Evolutionary conservation across 2,888 invertebrate species (phyloP), one percentile per base, ranked within the genome.

Genomic region (Agrypnus murinus): DNA sequence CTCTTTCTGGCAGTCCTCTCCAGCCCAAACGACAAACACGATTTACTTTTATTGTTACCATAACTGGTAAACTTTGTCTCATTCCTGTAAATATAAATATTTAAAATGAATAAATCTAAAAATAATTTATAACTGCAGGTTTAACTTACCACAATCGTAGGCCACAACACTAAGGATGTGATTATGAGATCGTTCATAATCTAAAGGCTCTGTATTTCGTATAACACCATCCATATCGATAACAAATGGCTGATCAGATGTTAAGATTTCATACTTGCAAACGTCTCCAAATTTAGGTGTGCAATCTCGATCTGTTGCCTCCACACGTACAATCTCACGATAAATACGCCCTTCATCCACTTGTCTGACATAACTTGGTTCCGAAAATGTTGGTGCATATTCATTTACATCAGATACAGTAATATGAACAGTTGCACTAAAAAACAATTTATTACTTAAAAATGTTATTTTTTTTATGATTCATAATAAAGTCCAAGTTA

Each of bases 141-240:
- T n/a, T n/a, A n/a, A 74, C 77, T 74, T 71, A 81, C 97, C 98
- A 86, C 99, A 99, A 86, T 99, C 99, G 84, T 96, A 96, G 1
- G 99, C 99, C 71, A 98, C 96, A 71, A 99, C 96, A 34, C 96
- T 96, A 58, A 99, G 88, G 78, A 99, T 98, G 87, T 98, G 97
- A 86, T 97, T 98, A 87, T 97, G 97, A 6, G 95, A 94, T 72
- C 93, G 90, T 84, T 95, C 95, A 86, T 95, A 97, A 80, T 97
- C 96, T 82, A 99, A 87, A 0, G 96, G 93, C 81, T 96, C 96
- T 0, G 96, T 98, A 87, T 98, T 99, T 77, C 94, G 92, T 77
- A 99, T 94, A n/a, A 94, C 93, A 89, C 96, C 98, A 83, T 97
- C 95, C 83, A 94, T 94, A 84, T 97, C 95, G 81, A 98, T 95